phyloP scores from a whole-genome alignment of 2,797 vertebrate species.

The Passerculus sandwichensis region DNA sequence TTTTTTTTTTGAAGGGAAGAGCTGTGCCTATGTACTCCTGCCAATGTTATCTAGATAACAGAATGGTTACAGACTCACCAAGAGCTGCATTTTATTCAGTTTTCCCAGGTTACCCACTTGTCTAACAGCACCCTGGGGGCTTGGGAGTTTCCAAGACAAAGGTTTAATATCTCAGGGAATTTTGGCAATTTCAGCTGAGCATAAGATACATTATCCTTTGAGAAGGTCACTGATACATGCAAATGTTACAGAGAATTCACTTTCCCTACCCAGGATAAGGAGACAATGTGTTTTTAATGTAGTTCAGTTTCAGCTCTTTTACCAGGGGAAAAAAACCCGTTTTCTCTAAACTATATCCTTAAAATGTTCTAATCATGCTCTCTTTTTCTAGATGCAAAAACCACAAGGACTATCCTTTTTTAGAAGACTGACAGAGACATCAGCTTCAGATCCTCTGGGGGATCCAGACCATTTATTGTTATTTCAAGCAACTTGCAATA shows the following conservation, averaged over 20 bases:
- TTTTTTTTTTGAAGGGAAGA: background rate
- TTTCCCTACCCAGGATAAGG: background rate
- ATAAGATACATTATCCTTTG: background rate
- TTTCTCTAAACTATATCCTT: background rate
- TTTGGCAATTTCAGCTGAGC: background rate
- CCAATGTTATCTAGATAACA: background rate
- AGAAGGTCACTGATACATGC: accelerated
- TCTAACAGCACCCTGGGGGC: accelerated
- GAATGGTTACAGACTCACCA: background rate
- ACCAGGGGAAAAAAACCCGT: background rate
- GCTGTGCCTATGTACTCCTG: background rate
- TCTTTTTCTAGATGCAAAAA: background rate
- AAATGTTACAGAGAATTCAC: background rate
- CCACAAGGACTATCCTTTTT: background rate
- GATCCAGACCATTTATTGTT: background rate
- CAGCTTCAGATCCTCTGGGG: background rate
- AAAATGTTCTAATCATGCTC: background rate
- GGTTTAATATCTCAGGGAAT: accelerated
- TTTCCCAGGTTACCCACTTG: background rate
- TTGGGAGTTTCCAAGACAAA: background rate
- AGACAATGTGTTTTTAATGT: background rate
- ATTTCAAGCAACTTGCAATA: background rate
- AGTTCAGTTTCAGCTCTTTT: background rate
- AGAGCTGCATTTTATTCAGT: background rate
- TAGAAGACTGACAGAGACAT: background rate